These are phyloP conservation scores for Porites cylindrica DNA, from an alignment of 92 coral and sea anemone species.

Conservation along the genomic window DNA sequence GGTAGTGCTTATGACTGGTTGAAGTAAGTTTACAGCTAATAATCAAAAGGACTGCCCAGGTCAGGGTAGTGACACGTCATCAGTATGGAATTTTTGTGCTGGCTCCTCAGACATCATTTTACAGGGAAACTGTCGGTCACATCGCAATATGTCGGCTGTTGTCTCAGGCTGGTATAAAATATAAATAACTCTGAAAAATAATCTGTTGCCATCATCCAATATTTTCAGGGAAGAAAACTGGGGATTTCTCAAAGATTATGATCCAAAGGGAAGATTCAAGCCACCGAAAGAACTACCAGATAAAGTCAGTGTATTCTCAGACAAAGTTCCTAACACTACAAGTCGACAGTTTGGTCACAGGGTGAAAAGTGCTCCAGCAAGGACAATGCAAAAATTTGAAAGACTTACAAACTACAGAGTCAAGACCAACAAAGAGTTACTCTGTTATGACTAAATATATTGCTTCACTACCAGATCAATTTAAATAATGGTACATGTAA, in stretches of 20 bases:
- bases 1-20: too few species aligned
- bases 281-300: conserved; percentile 82
- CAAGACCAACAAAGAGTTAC: conserved; percentile 63
- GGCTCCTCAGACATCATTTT: too few species aligned
- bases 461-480: neutral
- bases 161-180: too few species aligned
- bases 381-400: conserved; percentile 90
- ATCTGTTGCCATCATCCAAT: neutral
- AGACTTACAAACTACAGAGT: conserved; percentile 80
- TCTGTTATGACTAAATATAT: conserved; percentile 42
- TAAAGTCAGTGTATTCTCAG: conserved; percentile 73
- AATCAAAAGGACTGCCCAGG: too few species aligned
- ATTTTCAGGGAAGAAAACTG: conserved; percentile 94
- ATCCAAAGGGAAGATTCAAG: conserved; percentile 91
- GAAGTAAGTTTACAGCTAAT: too few species aligned
- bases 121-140: too few species aligned
- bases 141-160: too few species aligned
- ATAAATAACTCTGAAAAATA: neutral
- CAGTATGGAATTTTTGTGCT: too few species aligned
- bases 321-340: conserved; percentile 92
- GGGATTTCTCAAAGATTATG: conserved; percentile 96
- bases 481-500: neutral
- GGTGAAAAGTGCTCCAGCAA: conserved; percentile 85
- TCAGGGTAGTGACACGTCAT: too few species aligned
- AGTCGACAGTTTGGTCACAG: conserved; percentile 92